A percentile compares a stretch with the other conserved stretches of the same genome.
Evolutionary conservation across 2,113 vertebrate species (phyloP).

Genomic region (Gopherus evgoodei): DNA sequence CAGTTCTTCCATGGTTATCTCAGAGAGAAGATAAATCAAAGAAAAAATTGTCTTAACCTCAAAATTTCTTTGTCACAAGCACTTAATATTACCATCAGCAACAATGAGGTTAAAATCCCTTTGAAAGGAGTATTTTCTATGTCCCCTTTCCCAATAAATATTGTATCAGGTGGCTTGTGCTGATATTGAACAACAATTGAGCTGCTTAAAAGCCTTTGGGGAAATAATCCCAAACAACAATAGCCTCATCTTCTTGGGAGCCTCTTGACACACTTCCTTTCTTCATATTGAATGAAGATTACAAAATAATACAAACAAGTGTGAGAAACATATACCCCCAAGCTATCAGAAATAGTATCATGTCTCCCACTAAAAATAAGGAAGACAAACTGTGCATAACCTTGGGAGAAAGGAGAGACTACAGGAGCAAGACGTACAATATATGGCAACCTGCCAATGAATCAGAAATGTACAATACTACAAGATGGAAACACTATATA

Average conservation of each 20-base stretch:
- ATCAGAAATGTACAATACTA: constrained; percentile 7
- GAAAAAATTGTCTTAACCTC: background rate
- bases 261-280: background rate
- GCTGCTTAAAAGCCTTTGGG: background rate
- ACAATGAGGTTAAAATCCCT: background rate
- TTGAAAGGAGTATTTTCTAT: background rate
- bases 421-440: background rate
- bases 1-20: background rate
- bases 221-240: background rate
- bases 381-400: background rate
- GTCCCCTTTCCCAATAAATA: background rate
- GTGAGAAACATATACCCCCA: constrained; percentile 1
- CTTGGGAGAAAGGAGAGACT: constrained; percentile 3
- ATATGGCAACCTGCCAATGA: background rate
- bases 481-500: constrained; percentile 14
- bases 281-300: background rate
- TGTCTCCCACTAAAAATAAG: constrained; percentile 10
- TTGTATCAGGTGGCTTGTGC: background rate
- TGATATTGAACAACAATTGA: background rate
- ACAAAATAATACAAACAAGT: constrained; percentile 11
- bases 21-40: background rate
- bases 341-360: background rate
- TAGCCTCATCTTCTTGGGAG: background rate
- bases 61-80: background rate
- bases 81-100: background rate